These are phyloP conservation scores for Mimumesa dahlbomi DNA, from an alignment of 2,888 invertebrate genomes.

Conservation along the genomic window DNA sequence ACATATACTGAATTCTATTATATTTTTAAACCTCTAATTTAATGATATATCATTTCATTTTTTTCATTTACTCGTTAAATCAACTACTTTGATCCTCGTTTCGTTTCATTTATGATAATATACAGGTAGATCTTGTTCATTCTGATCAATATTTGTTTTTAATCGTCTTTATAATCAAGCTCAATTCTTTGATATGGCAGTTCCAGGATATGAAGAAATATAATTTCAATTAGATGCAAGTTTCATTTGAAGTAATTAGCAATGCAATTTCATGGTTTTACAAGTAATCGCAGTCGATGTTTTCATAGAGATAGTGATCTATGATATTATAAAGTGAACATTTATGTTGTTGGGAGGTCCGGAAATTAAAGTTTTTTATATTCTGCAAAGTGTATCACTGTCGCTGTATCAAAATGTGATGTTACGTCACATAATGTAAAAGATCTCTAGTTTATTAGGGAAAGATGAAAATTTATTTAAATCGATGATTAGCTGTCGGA, in stretches of 20 bases:
- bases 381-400: too few relatives aligned
- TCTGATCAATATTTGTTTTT: constrained; percentile 66
- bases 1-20: constrained; percentile 83
- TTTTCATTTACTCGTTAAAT: constrained; percentile 79
- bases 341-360: too few relatives aligned
- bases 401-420: too few relatives aligned
- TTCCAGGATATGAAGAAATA: constrained; percentile 85
- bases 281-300: constrained; percentile 25
- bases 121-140: constrained; percentile 76
- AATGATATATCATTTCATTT: constrained; percentile 81
- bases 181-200: constrained; percentile 84
- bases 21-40: constrained; percentile 81
- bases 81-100: constrained; percentile 80
- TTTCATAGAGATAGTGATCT: constrained; percentile 52
- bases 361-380: too few relatives aligned
- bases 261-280: constrained; percentile 2
- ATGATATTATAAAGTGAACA: too few relatives aligned
- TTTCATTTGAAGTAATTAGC: constrained; percentile 18
- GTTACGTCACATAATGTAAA: too few relatives aligned
- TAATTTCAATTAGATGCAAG: constrained; percentile 43
- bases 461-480: too few relatives aligned
- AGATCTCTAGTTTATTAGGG: too few relatives aligned
- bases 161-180: constrained; percentile 77
- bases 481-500: not conserved
- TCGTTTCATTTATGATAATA: constrained; percentile 79